A percentile compares a stretch with the other conserved stretches of the same genome.
phyloP scores from a whole-genome alignment of 2,888 invertebrate genomes.

The Thymelicus lineola region DNA sequence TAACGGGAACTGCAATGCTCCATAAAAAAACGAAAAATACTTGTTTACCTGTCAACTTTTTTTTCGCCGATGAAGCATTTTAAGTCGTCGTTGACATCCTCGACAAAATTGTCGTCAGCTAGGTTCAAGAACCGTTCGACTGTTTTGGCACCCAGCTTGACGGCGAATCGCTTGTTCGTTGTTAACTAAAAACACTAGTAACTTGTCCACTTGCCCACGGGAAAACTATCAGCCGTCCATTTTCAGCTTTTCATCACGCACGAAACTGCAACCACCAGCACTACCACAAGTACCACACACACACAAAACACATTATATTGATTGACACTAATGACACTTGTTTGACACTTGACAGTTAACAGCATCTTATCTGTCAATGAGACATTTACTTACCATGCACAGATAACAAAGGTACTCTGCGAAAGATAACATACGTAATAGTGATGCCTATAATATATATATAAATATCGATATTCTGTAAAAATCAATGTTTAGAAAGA shows the following conservation, averaged over 20 bases:
- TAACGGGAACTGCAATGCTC: slow-evolving; percentile 27
- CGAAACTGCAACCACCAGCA: slow-evolving; percentile 48
- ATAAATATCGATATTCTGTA: no score
- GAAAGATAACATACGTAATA: no score
- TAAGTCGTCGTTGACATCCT: slow-evolving; percentile 81
- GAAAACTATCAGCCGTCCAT: slow-evolving; percentile 64
- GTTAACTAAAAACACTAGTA: slow-evolving; percentile 58
- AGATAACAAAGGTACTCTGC: no score
- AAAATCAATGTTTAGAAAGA: no score
- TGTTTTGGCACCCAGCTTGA: slow-evolving; percentile 84
- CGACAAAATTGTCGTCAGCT: slow-evolving; percentile 79
- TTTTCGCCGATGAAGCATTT: slow-evolving; percentile 78
- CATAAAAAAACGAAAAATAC: neutral
- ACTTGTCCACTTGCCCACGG: slow-evolving; percentile 70
- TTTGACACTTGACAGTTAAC: no score
- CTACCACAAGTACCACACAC: slow-evolving; percentile 25
- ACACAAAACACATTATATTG: slow-evolving; percentile 1
- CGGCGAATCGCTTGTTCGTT: slow-evolving; percentile 54
- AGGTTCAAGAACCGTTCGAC: slow-evolving; percentile 78
- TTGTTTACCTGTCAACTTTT: slow-evolving; percentile 82
- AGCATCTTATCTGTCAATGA: no score
- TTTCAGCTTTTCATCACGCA: slow-evolving; percentile 52
- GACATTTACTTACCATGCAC: no score
- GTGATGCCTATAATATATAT: no score
- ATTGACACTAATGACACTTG: no score